Evolutionary conservation across 2,888 invertebrate genomes (phyloP).

Genomic region (Tenthredo scrophulariae): DNA sequence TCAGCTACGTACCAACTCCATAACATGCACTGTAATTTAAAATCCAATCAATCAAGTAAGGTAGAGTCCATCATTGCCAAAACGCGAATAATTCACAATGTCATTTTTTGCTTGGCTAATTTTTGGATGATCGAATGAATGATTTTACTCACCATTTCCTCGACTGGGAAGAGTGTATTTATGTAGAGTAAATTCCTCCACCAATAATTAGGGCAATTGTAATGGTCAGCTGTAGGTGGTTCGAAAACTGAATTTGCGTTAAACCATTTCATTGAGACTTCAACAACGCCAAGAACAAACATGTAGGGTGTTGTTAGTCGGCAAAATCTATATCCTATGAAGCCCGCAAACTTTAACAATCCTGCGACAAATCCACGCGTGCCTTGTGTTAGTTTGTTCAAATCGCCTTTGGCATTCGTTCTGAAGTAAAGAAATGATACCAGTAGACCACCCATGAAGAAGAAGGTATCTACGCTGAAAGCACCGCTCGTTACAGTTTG

Average conservation of each 20-base stretch:
- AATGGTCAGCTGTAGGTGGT: conserved; percentile 89
- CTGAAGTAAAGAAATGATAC: conserved; percentile 93
- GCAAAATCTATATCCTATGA: conserved; percentile 85
- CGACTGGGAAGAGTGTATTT: conserved; percentile 91
- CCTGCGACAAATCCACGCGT: conserved; percentile 73
- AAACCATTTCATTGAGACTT: conserved; percentile 93
- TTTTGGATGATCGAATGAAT: background rate
- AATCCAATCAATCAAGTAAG: conserved; percentile 31
- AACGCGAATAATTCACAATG: background rate
- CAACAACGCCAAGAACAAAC: conserved; percentile 90
- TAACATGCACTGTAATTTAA: conserved; percentile 87
- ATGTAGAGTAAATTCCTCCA: conserved; percentile 93
- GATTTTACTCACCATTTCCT: conserved; percentile 86
- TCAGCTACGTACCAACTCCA: conserved; percentile 96
- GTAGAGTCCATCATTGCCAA: background rate
- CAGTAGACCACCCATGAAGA: conserved; percentile 85
- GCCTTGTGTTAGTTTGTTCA: conserved; percentile 81
- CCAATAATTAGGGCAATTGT: conserved; percentile 92
- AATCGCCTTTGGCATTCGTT: conserved; percentile 79
- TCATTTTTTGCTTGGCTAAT: background rate
- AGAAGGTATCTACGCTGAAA: conserved; percentile 78
- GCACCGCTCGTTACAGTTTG: conserved; percentile 78
- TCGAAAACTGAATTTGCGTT: conserved; percentile 90
- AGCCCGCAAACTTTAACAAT: conserved; percentile 84
- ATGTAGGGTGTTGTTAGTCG: conserved; percentile 91